These are phyloP conservation scores for Otus sunia DNA, from an alignment of 2,113 vertebrate species.

Conservation along the genomic window DNA sequence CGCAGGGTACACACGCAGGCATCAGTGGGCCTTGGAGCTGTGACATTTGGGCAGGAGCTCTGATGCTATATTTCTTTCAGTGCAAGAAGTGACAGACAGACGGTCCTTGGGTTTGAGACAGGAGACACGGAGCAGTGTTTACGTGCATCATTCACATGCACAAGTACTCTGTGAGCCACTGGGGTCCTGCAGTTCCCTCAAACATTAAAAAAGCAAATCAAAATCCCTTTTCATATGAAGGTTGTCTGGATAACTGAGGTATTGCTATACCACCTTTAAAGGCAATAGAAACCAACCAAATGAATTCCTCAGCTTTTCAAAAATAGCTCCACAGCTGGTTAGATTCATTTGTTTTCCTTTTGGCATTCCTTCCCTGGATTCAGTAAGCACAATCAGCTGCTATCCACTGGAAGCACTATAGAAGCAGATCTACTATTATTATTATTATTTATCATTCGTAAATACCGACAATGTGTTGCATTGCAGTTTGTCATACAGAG, in stretches of 20 bases:
- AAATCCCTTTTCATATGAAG: background rate
- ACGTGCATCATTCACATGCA: background rate
- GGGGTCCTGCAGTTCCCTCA: background rate
- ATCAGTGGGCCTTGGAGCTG: background rate
- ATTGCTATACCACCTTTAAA: slow-evolving; percentile 9
- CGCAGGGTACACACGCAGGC: fast-evolving
- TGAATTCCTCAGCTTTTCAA: slow-evolving; percentile 21
- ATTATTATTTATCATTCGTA: background rate
- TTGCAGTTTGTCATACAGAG: background rate
- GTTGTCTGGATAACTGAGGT: background rate
- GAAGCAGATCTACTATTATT: slow-evolving; percentile 7
- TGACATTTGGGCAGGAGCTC: background rate
- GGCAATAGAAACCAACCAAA: slow-evolving; percentile 1
- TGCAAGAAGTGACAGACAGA: background rate
- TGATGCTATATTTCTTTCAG: background rate
- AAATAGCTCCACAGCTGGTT: slow-evolving; percentile 55
- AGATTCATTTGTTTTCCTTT: slow-evolving; percentile 39
- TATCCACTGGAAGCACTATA: slow-evolving; percentile 12
- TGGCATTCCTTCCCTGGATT: slow-evolving; percentile 5
- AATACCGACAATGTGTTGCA: background rate
- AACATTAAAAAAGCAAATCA: background rate
- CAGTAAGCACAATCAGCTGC: slow-evolving; percentile 51
- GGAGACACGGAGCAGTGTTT: background rate
- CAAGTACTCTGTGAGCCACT: background rate
- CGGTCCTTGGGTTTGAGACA: background rate